Evolutionary conservation across 2,888 invertebrate species (phyloP).

Genomic region (Standfussiana lucernea): DNA sequence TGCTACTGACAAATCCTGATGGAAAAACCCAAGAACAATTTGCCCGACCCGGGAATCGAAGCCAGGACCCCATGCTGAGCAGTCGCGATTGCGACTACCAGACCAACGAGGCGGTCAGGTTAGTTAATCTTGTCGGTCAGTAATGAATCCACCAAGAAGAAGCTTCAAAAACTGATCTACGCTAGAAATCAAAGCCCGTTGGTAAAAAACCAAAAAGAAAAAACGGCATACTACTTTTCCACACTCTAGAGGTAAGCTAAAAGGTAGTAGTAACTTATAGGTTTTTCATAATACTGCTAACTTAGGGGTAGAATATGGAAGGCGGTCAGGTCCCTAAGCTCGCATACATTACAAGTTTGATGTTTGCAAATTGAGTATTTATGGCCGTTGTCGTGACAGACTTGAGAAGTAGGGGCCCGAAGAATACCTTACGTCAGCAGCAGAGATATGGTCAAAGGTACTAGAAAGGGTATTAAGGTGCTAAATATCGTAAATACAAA

Average conservation of each 20-base stretch:
- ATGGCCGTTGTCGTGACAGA: constrained; percentile 43
- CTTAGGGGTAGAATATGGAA: constrained; percentile 48
- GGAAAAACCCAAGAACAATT: too few relatives aligned
- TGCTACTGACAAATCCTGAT: too few relatives aligned
- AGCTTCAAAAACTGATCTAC: not conserved
- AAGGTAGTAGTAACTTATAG: constrained; percentile 47
- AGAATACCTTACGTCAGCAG: constrained; percentile 19
- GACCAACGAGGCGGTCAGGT: too few relatives aligned
- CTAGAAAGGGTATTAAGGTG: not conserved
- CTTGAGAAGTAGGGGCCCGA: constrained; percentile 2
- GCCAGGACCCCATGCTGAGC: too few relatives aligned
- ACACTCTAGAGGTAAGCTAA: constrained; percentile 41
- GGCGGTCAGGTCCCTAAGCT: constrained; percentile 60
- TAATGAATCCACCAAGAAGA: not conserved
- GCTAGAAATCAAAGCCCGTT: not conserved
- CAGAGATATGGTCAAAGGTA: not conserved
- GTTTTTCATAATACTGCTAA: constrained; percentile 47
- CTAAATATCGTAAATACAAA: not conserved
- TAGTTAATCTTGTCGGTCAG: not conserved
- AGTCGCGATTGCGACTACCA: too few relatives aligned
- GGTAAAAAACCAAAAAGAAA: not conserved
- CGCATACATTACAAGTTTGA: constrained; percentile 68
- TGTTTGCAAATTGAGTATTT: constrained; percentile 67
- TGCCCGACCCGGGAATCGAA: too few relatives aligned
- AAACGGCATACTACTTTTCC: constrained; percentile 14